Evolutionary conservation across 2,888 invertebrate species (phyloP).

Genomic region (Eilema caniola): DNA sequence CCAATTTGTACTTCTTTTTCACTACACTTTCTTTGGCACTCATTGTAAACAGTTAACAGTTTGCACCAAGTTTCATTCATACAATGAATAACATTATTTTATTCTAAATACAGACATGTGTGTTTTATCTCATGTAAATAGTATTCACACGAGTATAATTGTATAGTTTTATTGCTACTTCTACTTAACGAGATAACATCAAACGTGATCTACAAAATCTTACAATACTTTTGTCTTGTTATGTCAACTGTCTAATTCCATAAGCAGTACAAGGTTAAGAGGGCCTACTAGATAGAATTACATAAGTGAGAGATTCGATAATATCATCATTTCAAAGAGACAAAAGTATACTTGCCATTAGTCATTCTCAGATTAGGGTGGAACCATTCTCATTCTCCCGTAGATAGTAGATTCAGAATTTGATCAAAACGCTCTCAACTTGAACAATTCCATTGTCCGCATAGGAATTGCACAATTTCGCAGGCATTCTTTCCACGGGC

Average conservation of each 20-base stretch:
- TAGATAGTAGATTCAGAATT: too few relatives aligned
- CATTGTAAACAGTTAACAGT: constrained; percentile 47
- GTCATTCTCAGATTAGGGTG: background rate
- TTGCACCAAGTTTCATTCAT: constrained; percentile 16
- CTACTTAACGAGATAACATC: constrained; percentile 30
- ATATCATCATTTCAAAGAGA: background rate
- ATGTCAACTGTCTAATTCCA: background rate
- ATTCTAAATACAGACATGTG: constrained; percentile 29
- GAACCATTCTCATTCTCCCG: too few relatives aligned
- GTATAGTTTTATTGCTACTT: constrained; percentile 17
- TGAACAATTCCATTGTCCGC: too few relatives aligned
- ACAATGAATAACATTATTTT: constrained; percentile 30
- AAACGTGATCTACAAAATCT: background rate
- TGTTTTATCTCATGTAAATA: constrained; percentile 49
- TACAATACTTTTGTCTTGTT: background rate
- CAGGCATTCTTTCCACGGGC: too few relatives aligned
- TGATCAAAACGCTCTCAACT: too few relatives aligned
- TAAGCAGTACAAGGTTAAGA: background rate
- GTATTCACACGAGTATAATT: constrained; percentile 6
- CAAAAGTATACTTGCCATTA: background rate
- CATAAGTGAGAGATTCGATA: background rate
- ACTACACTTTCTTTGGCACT: constrained; percentile 46
- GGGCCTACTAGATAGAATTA: background rate
- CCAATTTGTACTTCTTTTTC: constrained; percentile 60
- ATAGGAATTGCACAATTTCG: too few relatives aligned